Evolutionary conservation across 2,113 vertebrate species (phyloP), one percentile per base, ranked within the genome.

Genomic region (Prolemur simus): DNA sequence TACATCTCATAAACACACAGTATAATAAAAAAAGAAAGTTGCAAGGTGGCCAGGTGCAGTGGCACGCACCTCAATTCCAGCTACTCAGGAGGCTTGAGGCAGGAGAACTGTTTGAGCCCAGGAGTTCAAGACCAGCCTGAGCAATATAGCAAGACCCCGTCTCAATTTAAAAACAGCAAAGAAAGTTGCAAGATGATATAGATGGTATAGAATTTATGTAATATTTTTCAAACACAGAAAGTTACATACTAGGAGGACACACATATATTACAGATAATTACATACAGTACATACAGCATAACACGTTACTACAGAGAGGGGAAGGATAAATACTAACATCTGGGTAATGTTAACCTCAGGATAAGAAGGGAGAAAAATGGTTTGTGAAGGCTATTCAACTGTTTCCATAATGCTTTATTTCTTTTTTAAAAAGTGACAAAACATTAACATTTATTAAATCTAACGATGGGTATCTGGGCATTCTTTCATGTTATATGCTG

Each of bases 401-500:
- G 6, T 77, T n/a, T 80, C 89, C 45, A 21, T 32, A 66, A 39
- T 47, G 27, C 25, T 52, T 83, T 76, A 4, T 76, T 73, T 47
- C 5, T 21, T 86, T 89, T 49, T 81, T 73, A 47, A 85, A 74
- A 45, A 56, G 32, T 56, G 6, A 71, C 21, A 74, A 74, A 87
- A 73, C 27, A 76, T 84, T 64, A 95, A 86, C 63, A 77, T n/a
- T 42, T 95, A 49, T 74, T 81, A 91, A 92, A 92, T 56, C 54
- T 42, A 6, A 58, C 10, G 5, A 27, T 14, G 1, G 49, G 54
- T 56, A 56, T 56, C 20, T 56, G 14, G 64, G 66, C 17, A 15
- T 54, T 73, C n/a, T 73, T 93, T 68, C 73, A 64, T 39, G 27
- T 42, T 56, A 71, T 32, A 45, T 21, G 18, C 8, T 80, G 5